These are phyloP conservation scores for Neodontobutis hainanensis DNA, from an alignment of 2,113 vertebrate genomes.

Conservation along the genomic window DNA sequence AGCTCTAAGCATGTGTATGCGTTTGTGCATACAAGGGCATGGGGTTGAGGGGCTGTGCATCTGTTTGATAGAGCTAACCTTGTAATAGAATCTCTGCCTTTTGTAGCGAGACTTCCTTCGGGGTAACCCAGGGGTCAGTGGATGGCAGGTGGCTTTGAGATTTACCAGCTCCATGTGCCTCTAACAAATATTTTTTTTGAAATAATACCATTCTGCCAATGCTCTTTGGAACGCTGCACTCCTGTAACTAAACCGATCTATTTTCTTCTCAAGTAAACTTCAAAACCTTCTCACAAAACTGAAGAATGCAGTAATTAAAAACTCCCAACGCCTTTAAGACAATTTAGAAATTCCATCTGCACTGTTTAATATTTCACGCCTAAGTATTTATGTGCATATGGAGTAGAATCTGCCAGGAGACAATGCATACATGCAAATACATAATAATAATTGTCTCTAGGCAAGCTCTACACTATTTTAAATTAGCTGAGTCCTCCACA, in stretches of 20 bases:
- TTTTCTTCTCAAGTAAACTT: constrained; percentile 9
- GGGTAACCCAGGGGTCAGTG: constrained; percentile 61
- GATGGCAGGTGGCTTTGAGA: constrained; percentile 62
- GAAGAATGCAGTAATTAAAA: constrained; percentile 31
- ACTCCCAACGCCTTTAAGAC: constrained; percentile 28
- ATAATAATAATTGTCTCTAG: constrained; percentile 34
- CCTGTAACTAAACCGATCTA: not conserved
- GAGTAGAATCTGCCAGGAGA: constrained; percentile 7
- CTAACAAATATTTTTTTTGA: constrained; percentile 35
- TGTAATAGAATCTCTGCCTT: constrained; percentile 62
- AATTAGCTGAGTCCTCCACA: constrained; percentile 53
- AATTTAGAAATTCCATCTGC: constrained; percentile 21
- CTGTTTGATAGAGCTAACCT: constrained; percentile 45
- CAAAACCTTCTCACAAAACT: constrained; percentile 29
- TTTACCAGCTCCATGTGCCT: constrained; percentile 42
- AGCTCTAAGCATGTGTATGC: constrained; percentile 21
- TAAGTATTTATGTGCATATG: constrained; percentile 16
- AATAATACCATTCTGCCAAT: not conserved
- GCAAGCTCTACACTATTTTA: constrained; percentile 45
- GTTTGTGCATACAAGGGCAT: constrained; percentile 8
- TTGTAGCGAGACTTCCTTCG: constrained; percentile 55
- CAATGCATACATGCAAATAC: constrained; percentile 47
- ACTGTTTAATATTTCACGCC: constrained; percentile 35
- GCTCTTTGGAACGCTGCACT: not conserved
- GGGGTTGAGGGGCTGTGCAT: constrained; percentile 17